Percentiles rank a stretch among this genome's conserved stretches.
Evolutionary conservation across 2,888 invertebrate genomes (phyloP).

Genomic region (Thera obeliscata): DNA sequence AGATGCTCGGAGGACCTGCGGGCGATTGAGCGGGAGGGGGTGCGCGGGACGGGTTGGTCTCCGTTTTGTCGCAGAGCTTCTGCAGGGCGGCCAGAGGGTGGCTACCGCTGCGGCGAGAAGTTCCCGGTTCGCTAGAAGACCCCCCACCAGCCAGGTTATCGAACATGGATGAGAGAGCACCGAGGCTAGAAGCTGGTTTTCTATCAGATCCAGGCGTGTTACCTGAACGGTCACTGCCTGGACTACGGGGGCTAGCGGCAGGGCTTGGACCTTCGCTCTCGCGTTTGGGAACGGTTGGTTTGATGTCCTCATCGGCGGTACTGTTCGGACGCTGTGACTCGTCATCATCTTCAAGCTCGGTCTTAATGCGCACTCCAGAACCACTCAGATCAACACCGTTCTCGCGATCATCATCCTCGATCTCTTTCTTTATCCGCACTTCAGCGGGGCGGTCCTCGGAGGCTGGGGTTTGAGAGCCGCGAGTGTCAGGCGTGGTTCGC

Average conservation of each 20-base stretch:
- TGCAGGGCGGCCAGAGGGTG: conserved; percentile 97
- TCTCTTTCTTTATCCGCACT: conserved; percentile 84
- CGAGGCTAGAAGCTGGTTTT: conserved; percentile 88
- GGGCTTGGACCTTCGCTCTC: conserved; percentile 83
- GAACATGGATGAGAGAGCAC: conserved; percentile 95
- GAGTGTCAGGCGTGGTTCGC: conserved; percentile 88
- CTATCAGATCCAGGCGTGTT: conserved; percentile 88
- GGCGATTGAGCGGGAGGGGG: conserved; percentile 82
- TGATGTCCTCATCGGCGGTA: conserved; percentile 69
- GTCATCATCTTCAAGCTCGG: conserved; percentile 86
- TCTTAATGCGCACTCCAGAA: conserved; percentile 85
- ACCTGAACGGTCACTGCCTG: conserved; percentile 91
- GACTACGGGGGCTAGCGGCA: conserved; percentile 88
- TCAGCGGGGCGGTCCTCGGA: conserved; percentile 86
- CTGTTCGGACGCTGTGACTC: conserved; percentile 77
- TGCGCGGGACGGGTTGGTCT: conserved; percentile 87
- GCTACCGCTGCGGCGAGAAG: conserved; percentile 88
- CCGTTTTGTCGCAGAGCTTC: conserved; percentile 97
- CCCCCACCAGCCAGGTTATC: conserved; percentile 90
- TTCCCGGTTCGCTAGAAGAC: conserved; percentile 75
- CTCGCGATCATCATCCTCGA: conserved; percentile 79
- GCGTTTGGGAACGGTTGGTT: conserved; percentile 75
- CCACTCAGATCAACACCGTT: conserved; percentile 76
- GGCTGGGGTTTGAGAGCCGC: conserved; percentile 85
- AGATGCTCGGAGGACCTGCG: conserved; percentile 91